phyloP scores from a whole-genome alignment of 2,113 vertebrate genomes.

The Dendrocopos noguchii region DNA sequence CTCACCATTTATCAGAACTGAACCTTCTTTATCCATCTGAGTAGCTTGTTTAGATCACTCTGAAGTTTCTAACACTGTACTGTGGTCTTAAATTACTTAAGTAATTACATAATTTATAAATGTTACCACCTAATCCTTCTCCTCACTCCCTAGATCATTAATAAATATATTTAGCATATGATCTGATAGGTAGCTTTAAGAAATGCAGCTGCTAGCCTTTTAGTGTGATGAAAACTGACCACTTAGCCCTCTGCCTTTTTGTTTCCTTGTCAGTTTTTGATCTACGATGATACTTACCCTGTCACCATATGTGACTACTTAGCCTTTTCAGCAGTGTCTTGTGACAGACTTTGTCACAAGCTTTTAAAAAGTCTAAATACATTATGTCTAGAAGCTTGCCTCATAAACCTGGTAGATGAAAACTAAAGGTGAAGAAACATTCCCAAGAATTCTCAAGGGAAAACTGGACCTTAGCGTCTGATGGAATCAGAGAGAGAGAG shows the following conservation, averaged over 20 bases:
- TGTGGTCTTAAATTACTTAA: constrained; percentile 25
- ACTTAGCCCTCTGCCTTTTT: constrained; percentile 40
- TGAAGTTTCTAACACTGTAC: background rate
- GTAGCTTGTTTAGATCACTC: background rate
- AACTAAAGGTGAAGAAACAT: background rate
- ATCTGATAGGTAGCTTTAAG: constrained; percentile 7
- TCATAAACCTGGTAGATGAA: background rate
- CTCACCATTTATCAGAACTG: background rate
- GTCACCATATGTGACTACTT: constrained; percentile 55
- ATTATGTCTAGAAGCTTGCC: background rate
- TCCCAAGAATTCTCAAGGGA: background rate
- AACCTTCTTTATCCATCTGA: background rate
- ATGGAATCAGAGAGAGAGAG: background rate
- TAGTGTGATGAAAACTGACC: constrained; percentile 50
- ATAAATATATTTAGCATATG: constrained; percentile 41
- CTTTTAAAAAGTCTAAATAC: constrained; percentile 51
- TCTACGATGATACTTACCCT: constrained; percentile 45
- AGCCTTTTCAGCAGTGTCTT: constrained; percentile 11
- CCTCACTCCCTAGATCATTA: background rate
- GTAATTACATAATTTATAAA: constrained; percentile 37
- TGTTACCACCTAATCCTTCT: constrained; percentile 33
- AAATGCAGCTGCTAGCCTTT: constrained; percentile 43
- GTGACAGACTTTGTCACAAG: constrained; percentile 42
- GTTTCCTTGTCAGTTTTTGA: constrained; percentile 38
- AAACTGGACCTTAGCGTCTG: background rate